Percentiles rank a stretch among this genome's conserved stretches.
These are phyloP conservation scores for Lophura nycthemera DNA, from an alignment of 2,113 vertebrate species.

Conservation along the genomic window DNA sequence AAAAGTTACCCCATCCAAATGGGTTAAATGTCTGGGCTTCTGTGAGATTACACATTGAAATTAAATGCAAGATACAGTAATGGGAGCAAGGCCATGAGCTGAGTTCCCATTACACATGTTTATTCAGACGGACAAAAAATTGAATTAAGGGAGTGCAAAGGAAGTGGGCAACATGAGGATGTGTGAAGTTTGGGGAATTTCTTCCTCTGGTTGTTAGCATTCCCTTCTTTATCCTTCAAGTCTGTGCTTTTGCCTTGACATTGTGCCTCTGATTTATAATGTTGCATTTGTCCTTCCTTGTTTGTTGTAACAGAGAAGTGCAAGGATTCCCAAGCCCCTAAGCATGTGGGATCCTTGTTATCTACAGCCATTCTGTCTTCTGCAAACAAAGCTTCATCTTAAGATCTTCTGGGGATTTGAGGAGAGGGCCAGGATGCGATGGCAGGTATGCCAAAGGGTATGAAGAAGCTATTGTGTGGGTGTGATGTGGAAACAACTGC, in stretches of 20 bases:
- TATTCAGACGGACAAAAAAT: not conserved
- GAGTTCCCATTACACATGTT: constrained; percentile 41
- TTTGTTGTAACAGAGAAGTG: not conserved
- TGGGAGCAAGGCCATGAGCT: not conserved
- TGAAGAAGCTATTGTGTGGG: accelerated
- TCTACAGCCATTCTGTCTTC: not conserved
- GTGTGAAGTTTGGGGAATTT: not conserved
- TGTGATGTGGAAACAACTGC: not conserved
- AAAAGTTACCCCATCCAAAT: constrained; percentile 18
- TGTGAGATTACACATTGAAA: constrained; percentile 2
- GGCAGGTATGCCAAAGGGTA: not conserved
- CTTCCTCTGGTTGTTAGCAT: not conserved
- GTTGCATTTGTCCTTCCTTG: not conserved
- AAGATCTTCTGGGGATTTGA: not conserved
- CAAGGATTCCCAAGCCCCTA: not conserved
- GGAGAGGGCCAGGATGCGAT: not conserved
- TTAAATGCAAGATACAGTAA: not conserved
- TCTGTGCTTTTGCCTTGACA: not conserved
- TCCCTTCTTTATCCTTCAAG: not conserved
- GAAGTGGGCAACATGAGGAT: not conserved
- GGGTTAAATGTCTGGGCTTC: constrained; percentile 41
- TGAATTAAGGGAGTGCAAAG: not conserved
- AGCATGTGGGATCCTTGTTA: not conserved
- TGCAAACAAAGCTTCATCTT: not conserved
- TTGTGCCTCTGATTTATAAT: not conserved